These are phyloP conservation scores for Cnemophilus loriae DNA, from an alignment of 2,113 vertebrate genomes.

Conservation along the genomic window DNA sequence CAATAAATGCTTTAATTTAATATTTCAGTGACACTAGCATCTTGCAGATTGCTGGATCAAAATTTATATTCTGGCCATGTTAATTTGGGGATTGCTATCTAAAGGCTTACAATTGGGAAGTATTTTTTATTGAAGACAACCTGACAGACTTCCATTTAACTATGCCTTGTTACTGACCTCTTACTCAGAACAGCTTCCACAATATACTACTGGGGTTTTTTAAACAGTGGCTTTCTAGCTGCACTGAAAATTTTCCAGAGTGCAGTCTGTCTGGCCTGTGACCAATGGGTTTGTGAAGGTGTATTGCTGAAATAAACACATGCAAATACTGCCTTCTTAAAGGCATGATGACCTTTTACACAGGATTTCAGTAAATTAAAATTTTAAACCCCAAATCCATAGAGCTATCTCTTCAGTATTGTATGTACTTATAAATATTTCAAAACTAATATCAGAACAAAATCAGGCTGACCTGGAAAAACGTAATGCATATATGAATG, in stretches of 20 bases:
- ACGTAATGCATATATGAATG: background rate
- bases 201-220: background rate
- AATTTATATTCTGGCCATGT: background rate
- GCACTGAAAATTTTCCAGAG: background rate
- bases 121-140: background rate
- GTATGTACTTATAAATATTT: slow-evolving; percentile 7
- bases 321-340: background rate
- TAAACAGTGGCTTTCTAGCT: background rate
- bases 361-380: background rate
- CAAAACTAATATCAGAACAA: background rate
- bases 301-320: background rate
- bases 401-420: background rate
- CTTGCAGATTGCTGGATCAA: background rate
- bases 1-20: background rate
- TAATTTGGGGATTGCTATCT: background rate
- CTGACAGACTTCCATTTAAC: background rate
- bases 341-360: background rate
- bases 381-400: background rate
- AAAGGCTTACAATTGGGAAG: background rate
- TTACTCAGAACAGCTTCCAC: background rate
- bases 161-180: background rate
- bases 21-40: background rate
- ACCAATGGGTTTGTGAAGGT: background rate
- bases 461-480: background rate
- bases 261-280: background rate